Evolutionary conservation across 2,113 vertebrate genomes (phyloP).

Genomic region (Periophthalmodon schlosseri): DNA sequence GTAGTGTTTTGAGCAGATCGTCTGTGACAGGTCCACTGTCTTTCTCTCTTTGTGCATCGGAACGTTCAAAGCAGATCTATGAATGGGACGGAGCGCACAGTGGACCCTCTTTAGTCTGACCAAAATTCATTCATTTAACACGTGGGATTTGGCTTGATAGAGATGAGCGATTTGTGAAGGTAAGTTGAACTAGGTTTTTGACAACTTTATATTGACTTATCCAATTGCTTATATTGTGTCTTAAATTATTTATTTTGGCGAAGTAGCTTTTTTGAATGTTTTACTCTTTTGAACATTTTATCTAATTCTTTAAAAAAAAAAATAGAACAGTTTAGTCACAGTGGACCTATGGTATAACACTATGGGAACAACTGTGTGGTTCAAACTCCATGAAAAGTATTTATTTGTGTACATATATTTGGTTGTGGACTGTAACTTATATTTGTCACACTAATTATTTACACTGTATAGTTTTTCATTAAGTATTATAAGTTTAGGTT

Average conservation of each 20-base stretch:
- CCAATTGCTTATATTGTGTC: background rate
- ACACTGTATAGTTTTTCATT: background rate
- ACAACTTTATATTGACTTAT: background rate
- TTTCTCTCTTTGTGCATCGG: constrained; percentile 17
- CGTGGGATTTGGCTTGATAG: background rate
- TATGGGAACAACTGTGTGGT: background rate
- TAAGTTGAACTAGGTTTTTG: constrained; percentile 7
- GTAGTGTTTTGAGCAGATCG: constrained; percentile 43
- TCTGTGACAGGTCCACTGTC: constrained; percentile 47
- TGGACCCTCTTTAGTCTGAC: constrained; percentile 34
- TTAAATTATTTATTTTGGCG: background rate
- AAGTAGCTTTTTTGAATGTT: background rate
- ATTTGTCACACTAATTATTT: too few species aligned
- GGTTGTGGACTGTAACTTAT: too few species aligned
- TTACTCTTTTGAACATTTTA: background rate
- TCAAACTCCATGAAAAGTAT: too few species aligned
- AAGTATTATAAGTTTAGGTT: background rate
- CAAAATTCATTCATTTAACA: constrained; percentile 24
- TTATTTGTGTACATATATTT: too few species aligned
- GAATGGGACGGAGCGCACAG: constrained; percentile 47
- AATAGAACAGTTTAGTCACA: background rate
- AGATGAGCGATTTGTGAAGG: constrained; percentile 12
- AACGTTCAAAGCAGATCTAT: constrained; percentile 22
- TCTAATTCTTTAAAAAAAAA: background rate
- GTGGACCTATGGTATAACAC: background rate